Conservation (phyloP, 2,797 vertebrate genomes). For the Pteropus rufus region DNA sequence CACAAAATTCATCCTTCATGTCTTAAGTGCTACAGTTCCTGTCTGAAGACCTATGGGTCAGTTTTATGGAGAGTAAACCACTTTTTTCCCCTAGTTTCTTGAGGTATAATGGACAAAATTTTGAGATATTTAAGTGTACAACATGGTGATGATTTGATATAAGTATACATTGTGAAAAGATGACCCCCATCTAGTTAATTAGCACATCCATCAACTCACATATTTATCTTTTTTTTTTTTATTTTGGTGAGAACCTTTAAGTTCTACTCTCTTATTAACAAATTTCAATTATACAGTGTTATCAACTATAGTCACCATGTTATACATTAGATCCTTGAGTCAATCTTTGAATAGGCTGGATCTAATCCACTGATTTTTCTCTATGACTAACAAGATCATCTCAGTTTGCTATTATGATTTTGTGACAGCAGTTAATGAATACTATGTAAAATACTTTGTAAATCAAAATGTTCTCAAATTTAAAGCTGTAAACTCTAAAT, state of each 20-base stretch:
- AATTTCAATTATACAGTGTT: background rate
- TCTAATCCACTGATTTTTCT: background rate
- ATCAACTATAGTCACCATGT: background rate
- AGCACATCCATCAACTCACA: background rate
- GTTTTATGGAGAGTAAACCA: background rate
- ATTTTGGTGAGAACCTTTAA: background rate
- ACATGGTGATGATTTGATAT: no score
- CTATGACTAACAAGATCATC: background rate
- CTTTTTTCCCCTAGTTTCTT: background rate
- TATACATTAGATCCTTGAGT: background rate
- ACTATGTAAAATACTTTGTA: conserved; percentile 20
- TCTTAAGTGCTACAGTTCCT: background rate
- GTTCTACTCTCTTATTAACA: background rate
- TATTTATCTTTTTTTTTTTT: background rate
- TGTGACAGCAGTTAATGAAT: background rate
- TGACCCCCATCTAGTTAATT: background rate
- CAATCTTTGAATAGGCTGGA: background rate
- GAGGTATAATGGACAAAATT: background rate
- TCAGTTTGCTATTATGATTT: background rate
- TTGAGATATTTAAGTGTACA: background rate
- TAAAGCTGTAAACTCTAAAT: background rate
- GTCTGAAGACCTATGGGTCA: background rate
- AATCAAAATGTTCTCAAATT: background rate
- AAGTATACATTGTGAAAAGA: background rate
- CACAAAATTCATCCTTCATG: background rate